Evolutionary conservation across 1,140 invertebrate genomes (phyloP).

Genomic region (Coptotermes formosanus): DNA sequence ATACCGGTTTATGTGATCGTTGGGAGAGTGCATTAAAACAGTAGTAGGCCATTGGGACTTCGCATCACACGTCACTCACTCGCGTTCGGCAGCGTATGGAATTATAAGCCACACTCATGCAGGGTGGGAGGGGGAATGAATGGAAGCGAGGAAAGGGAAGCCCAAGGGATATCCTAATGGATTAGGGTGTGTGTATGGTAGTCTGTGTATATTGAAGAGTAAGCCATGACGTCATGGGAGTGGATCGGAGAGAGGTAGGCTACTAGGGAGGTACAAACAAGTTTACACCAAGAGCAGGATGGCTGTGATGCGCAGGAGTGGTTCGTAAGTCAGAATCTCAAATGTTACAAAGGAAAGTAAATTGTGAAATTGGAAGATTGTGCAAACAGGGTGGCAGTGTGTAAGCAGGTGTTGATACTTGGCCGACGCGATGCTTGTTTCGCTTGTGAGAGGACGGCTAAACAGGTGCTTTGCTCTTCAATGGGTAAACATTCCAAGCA

Average conservation of each 20-base stretch:
- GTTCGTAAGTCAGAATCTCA: too few relatives aligned
- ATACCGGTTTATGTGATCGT: neutral
- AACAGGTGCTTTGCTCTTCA: too few relatives aligned
- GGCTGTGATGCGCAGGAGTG: too few relatives aligned
- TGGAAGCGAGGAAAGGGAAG: neutral
- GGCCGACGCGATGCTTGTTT: too few relatives aligned
- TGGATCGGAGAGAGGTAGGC: neutral
- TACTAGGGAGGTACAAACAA: neutral
- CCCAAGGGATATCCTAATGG: neutral
- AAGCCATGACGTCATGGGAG: slow-evolving; percentile 1
- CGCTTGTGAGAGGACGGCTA: too few relatives aligned
- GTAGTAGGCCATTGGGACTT: neutral
- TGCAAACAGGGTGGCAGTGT: too few relatives aligned
- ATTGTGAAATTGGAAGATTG: too few relatives aligned
- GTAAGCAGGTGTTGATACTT: too few relatives aligned
- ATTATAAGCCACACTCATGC: neutral
- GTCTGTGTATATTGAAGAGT: slow-evolving; percentile 1
- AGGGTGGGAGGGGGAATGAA: neutral
- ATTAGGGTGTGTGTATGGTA: slow-evolving; percentile 1
- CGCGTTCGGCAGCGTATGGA: neutral
- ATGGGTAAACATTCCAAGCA: too few relatives aligned
- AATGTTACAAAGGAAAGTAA: too few relatives aligned
- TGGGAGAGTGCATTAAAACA: slow-evolving; percentile 8
- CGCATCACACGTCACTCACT: neutral
- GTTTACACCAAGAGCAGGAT: too few relatives aligned